Evolutionary conservation across 2,888 invertebrate species (phyloP).

Genomic region (Stratiomys singularior): DNA sequence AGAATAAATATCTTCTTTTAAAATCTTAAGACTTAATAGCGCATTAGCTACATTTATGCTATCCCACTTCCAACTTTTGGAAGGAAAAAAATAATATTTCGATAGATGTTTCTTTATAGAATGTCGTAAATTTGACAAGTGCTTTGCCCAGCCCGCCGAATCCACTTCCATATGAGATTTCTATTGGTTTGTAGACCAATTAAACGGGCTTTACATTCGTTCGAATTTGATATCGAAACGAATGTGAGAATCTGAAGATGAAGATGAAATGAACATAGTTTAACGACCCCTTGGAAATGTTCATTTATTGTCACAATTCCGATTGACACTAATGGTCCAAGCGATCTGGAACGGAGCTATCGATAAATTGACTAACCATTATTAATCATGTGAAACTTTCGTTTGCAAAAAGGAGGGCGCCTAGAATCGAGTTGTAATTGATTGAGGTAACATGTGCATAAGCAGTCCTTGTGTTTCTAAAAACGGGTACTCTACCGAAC

Average conservation of each 20-base stretch:
- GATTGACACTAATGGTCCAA: neutral
- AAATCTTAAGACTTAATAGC: slow-evolving; percentile 5
- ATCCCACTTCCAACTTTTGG: neutral
- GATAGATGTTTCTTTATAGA: neutral
- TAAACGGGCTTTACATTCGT: neutral
- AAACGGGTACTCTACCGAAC: too few relatives aligned
- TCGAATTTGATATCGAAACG: neutral
- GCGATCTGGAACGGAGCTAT: too few relatives aligned
- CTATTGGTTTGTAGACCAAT: neutral
- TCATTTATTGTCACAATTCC: slow-evolving; percentile 1
- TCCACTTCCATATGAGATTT: neutral
- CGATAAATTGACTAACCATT: too few relatives aligned
- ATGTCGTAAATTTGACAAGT: neutral
- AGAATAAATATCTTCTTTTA: neutral
- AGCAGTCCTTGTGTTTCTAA: too few relatives aligned
- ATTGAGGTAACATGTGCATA: too few relatives aligned
- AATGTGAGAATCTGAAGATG: neutral
- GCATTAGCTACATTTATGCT: neutral
- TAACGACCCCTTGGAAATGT: neutral
- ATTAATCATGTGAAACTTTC: too few relatives aligned
- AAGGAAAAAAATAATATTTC: neutral
- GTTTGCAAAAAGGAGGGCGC: too few relatives aligned
- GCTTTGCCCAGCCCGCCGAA: neutral
- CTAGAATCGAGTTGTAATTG: too few relatives aligned
- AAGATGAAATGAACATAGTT: neutral